phyloP scores from a whole-genome alignment of 2,113 vertebrate species.

The Corythoichthys haematopterus region DNA sequence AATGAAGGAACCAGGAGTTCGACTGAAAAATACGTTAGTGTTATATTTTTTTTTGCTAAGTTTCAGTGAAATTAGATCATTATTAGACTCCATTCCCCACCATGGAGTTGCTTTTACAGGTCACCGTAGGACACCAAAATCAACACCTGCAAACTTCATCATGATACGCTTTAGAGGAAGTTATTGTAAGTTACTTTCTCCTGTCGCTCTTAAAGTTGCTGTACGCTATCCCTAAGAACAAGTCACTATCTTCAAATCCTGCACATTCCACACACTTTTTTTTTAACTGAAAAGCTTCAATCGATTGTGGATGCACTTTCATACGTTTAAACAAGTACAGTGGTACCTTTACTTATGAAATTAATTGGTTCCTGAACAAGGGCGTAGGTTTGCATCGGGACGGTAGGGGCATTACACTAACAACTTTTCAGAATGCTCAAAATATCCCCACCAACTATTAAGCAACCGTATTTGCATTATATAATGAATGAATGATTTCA shows the following conservation, averaged over 20 bases:
- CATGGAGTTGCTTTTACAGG: conserved; percentile 35
- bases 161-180: neutral
- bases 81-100: conserved; percentile 26
- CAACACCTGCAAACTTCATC: conserved; percentile 7
- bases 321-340: too few relatives aligned
- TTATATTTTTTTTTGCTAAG: conserved; percentile 36
- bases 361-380: too few relatives aligned
- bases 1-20: conserved; percentile 16
- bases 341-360: too few relatives aligned
- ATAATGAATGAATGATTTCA: too few relatives aligned
- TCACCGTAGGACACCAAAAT: conserved; percentile 25
- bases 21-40: conserved; percentile 35
- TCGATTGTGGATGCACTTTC: too few relatives aligned
- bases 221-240: neutral
- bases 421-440: too few relatives aligned
- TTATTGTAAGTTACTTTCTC: neutral
- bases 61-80: conserved; percentile 40
- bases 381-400: too few relatives aligned
- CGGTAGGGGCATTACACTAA: too few relatives aligned
- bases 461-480: too few relatives aligned
- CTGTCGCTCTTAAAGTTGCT: neutral
- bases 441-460: too few relatives aligned
- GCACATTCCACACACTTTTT: neutral
- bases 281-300: neutral
- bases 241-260: neutral